Conservation (phyloP, 1,140 invertebrate species). For the Scaptomyza hsui region DNA sequence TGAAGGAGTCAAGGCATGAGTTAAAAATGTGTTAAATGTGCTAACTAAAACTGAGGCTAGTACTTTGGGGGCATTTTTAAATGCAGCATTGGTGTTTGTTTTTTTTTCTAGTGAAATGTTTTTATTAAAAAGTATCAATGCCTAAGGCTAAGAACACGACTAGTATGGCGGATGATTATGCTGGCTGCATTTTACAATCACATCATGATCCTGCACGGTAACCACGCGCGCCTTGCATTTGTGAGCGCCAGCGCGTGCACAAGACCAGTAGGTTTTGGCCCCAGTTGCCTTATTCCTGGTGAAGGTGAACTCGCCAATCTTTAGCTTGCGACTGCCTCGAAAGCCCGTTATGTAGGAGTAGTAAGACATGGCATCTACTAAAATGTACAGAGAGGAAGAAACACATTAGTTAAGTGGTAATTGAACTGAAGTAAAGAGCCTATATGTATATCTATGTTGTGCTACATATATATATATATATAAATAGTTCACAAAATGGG, state of each 20-base stretch:
- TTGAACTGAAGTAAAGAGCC: neutral
- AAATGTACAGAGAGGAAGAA: slow-evolving; percentile 27
- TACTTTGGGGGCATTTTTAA: neutral
- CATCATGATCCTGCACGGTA: slow-evolving; percentile 75
- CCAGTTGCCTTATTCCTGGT: slow-evolving; percentile 80
- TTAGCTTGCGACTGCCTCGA: slow-evolving; percentile 81
- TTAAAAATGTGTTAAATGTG: slow-evolving; percentile 25
- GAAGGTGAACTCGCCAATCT: slow-evolving; percentile 80
- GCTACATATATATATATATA: too few relatives aligned
- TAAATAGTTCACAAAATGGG: slow-evolving; percentile 17
- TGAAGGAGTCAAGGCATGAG: slow-evolving; percentile 8
- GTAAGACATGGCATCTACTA: slow-evolving; percentile 55
- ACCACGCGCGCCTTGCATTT: slow-evolving; percentile 83
- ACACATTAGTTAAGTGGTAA: slow-evolving; percentile 34
- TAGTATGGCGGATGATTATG: slow-evolving; percentile 84
- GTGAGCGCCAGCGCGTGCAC: slow-evolving; percentile 79
- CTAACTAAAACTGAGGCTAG: neutral
- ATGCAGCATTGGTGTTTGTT: neutral
- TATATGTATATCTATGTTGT: slow-evolving; percentile 7
- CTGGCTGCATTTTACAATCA: slow-evolving; percentile 77
- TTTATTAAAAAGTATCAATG: slow-evolving; percentile 19
- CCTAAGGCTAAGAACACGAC: slow-evolving; percentile 16
- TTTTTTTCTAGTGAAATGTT: neutral
- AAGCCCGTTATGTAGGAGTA: slow-evolving; percentile 82
- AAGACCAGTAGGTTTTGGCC: slow-evolving; percentile 82